Percentiles rank a stretch among this genome's conserved stretches.
Conservation (phyloP, 2,888 invertebrate genomes). For the Cantharis rufa region DNA sequence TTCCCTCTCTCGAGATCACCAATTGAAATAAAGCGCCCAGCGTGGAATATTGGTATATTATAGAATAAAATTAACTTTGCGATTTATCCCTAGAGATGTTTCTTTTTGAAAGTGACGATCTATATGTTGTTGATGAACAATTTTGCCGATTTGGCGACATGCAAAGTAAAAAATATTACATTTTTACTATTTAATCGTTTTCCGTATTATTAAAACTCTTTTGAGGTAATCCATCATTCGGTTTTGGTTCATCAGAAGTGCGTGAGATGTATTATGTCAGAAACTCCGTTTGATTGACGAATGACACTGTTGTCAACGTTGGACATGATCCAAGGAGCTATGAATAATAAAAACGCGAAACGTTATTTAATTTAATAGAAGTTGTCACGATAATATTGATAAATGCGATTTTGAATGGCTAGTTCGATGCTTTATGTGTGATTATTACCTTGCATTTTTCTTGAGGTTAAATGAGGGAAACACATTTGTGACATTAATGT, state of each 20-base stretch:
- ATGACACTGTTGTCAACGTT: conserved; percentile 42
- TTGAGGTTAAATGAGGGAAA: conserved; percentile 7
- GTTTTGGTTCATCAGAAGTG: conserved; percentile 36
- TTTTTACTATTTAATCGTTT: conserved; percentile 34
- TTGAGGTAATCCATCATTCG: conserved; percentile 44
- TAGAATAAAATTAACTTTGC: conserved; percentile 27
- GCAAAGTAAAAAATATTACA: conserved; percentile 24
- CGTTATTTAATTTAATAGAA: conserved; percentile 50
- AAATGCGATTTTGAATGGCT: conserved; percentile 48
- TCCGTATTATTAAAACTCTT: conserved; percentile 42
- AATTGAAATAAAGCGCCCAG: conserved; percentile 31
- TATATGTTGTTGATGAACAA: neutral
- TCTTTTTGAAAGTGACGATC: neutral
- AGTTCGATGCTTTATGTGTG: conserved; percentile 30
- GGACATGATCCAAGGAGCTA: conserved; percentile 38
- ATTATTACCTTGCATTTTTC: conserved; percentile 29
- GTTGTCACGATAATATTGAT: conserved; percentile 50
- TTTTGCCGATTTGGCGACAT: conserved; percentile 8
- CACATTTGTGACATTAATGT: conserved; percentile 9
- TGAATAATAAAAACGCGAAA: conserved; percentile 41
- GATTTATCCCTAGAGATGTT: conserved; percentile 8
- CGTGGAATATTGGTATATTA: conserved; percentile 20
- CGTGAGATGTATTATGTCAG: conserved; percentile 37
- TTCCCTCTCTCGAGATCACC: conserved; percentile 32
- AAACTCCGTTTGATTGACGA: conserved; percentile 44